Evolutionary conservation across 2,797 vertebrate genomes (phyloP), one percentile per base, ranked within the genome.

Genomic region (Sebastes melanostomus): DNA sequence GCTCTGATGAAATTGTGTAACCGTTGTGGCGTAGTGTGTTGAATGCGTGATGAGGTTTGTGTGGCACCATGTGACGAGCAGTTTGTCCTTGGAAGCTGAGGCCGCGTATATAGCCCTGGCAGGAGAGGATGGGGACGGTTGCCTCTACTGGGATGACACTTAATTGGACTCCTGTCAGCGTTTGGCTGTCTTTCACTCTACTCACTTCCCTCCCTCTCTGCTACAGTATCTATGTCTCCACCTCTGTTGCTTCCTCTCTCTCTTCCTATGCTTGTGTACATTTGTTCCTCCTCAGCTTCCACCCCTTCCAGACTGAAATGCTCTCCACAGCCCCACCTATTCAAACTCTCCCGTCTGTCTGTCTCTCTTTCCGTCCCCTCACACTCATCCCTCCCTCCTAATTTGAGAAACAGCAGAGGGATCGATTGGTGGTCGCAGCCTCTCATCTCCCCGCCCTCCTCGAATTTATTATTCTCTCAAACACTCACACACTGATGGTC

Each of bases 101-200:
- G 72, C 73, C 13, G 9, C 22, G 67, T 61, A n/a, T 61, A n/a
- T 55, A 66, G 69, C 52, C 71, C 69, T 80, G 88, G 86, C 86
- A 91, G 81, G 71, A 87, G 77, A 78, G 80, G 82, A 80, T 52
- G 71, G 70, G 83, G 80, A 91, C 52, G 34, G 62, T 74, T 66
- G 62, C 36, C 72, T 92, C 89, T 83, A 71, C 86, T 88, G 90
- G 88, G 92, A 92, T 76, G 84, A 58, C 78, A 82, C 82, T 91
- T 94, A 94, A 94, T 94, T 94, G 92, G 92, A 89, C 92, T 87
- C 83, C 82, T 82, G 90, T 92, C 88, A 92, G 88, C 69, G 29
- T 94, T 93, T 89, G 90, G 87, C 84, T 88, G 85, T 85, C 86
- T 90, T 86, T 93, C 89, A 81, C 86, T 78, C 72, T 29, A n/a